Base-by-base conservation (phyloP, 2,888 invertebrate species). In the Megalurothrips usitatus region DNA sequence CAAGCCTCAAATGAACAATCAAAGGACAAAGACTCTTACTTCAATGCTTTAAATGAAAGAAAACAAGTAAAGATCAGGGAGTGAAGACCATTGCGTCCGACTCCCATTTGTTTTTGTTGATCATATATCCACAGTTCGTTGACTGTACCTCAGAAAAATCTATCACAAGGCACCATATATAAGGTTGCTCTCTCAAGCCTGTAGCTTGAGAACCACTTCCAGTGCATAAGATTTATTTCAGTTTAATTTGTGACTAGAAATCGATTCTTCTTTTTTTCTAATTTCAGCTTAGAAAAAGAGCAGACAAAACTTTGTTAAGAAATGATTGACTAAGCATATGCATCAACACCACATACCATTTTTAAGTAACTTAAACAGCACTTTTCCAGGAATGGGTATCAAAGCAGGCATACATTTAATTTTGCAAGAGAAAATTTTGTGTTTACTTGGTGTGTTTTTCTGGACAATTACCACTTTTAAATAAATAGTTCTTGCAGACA, bases 141-240 rank as follows among this genome's bases (percentile, higher is more conserved):
- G 6, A 75, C n/a, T 8, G 12, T 26, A 75, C 68, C 68, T 26
- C 68, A 75, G 68, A 26, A 75, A 75, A 23, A 75, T 23, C n/a
- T 75, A 75, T 75, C 68, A 75, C 68, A 75, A 75, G 68, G 68
- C 68, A 75, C 68, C 68, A 75, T 12, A 26, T 10, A 75, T 23
- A 26, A 75, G 26, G 68, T 23, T 75, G 68, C 68, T n/a, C 23
- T n/a, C 68, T 68, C 68, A 68, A n/a, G 19, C 68, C n/a, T 17
- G 68, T 75, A 26, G 68, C 68, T 26, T 75, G 68, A 26, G 23
- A 26, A 75, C 68, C 68, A 75, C 68, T 11, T 26, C 23, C 23
- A 68, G 11, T 8, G 68, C 23, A 26, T 23, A 26, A 12, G 4
- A 26, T 9, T 11, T 75, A 26, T 75, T 26, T 75, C 68, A 75